Percentiles rank a stretch among this genome's conserved stretches.
Conservation (phyloP, 2,888 invertebrate genomes). For the Drosophila mulleri region DNA sequence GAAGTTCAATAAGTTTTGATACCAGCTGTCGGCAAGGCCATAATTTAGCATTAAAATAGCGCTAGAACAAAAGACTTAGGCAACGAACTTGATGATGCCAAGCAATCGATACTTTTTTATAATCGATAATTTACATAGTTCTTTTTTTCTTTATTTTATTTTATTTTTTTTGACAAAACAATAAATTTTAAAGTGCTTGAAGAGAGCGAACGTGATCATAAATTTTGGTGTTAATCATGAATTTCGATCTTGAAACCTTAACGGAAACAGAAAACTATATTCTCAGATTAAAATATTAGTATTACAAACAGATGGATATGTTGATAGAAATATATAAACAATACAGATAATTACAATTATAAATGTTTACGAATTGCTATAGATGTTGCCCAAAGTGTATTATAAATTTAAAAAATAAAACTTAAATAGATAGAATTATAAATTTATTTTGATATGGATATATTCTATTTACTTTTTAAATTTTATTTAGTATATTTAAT, state of each 20-base stretch:
- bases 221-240: conserved; percentile 17
- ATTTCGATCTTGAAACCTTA: conserved; percentile 10
- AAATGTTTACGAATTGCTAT: background rate
- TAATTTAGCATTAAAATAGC: conserved; percentile 56
- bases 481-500: too few relatives aligned
- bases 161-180: background rate
- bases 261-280: background rate
- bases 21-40: conserved; percentile 50
- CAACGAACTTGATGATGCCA: conserved; percentile 56
- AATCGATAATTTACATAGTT: conserved; percentile 16
- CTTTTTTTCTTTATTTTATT: too few relatives aligned
- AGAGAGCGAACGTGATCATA: conserved; percentile 6
- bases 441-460: too few relatives aligned
- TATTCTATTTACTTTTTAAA: too few relatives aligned
- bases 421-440: too few relatives aligned
- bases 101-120: conserved; percentile 11
- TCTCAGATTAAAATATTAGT: background rate
- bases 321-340: background rate
- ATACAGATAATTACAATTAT: background rate
- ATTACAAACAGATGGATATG: background rate
- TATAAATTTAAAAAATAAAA: too few relatives aligned
- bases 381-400: background rate
- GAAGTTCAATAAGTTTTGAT: conserved; percentile 57
- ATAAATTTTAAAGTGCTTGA: conserved; percentile 4
- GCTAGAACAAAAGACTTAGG: conserved; percentile 77